phyloP scores from a whole-genome alignment of 1,140 invertebrate species.

The Carposina sasakii region DNA sequence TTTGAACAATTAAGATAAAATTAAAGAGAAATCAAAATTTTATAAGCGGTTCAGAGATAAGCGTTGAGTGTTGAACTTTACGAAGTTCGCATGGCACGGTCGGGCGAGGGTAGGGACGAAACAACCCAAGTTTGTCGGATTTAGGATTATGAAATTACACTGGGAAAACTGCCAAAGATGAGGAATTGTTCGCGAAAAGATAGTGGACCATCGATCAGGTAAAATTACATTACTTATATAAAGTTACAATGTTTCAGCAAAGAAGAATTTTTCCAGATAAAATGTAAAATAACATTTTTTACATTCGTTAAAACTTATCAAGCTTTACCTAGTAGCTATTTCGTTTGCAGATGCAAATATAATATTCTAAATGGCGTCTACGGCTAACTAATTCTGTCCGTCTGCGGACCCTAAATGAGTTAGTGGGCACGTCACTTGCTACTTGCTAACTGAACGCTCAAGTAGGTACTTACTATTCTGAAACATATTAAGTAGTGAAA shows the following conservation, averaged over 20 bases:
- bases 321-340: conserved; percentile 26
- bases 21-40: conserved; percentile 64
- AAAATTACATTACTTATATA: too few relatives aligned
- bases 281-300: too few relatives aligned
- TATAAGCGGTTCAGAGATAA: conserved; percentile 61
- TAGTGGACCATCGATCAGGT: too few relatives aligned
- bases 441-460: too few relatives aligned
- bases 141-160: conserved; percentile 46
- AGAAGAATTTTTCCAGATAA: too few relatives aligned
- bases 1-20: conserved; percentile 61
- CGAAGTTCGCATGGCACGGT: conserved; percentile 29
- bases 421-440: conserved; percentile 32
- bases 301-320: background rate
- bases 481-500: too few relatives aligned
- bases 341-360: conserved; percentile 59
- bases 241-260: too few relatives aligned
- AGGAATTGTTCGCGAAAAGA: too few relatives aligned
- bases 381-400: conserved; percentile 61
- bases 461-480: too few relatives aligned
- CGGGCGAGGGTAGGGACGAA: conserved; percentile 33
- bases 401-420: conserved; percentile 59
- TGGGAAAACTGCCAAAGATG: conserved; percentile 24
- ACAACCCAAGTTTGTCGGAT: conserved; percentile 42
- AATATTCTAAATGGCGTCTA: conserved; percentile 60
- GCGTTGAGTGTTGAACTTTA: conserved; percentile 60